A percentile compares a stretch with the other conserved stretches of the same genome.
Conservation (phyloP, 2,888 invertebrate species). For the Podabrus alpinus region DNA sequence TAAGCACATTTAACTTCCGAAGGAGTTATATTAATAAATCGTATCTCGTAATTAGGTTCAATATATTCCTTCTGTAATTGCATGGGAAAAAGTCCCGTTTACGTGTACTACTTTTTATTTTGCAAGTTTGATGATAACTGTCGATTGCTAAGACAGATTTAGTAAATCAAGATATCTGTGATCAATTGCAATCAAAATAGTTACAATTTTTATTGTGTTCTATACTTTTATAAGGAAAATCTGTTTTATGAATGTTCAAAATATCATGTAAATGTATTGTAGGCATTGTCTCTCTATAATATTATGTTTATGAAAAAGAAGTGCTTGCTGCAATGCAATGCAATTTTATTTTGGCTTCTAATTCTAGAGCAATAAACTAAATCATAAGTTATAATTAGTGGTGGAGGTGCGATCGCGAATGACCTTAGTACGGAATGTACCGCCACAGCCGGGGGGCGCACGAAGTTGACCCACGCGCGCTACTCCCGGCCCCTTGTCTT, state of each 20-base stretch:
- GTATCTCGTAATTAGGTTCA: conserved; percentile 24
- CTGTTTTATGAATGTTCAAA: neutral
- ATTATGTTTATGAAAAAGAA: neutral
- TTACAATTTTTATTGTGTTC: conserved; percentile 2
- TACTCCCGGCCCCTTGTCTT: conserved; percentile 31
- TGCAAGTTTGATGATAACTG: conserved; percentile 16
- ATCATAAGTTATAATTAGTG: conserved; percentile 42
- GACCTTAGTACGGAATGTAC: conserved; percentile 37
- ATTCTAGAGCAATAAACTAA: conserved; percentile 40
- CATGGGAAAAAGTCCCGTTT: conserved; percentile 27
- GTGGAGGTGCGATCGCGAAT: conserved; percentile 28
- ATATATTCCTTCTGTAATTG: conserved; percentile 27
- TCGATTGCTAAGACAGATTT: conserved; percentile 5
- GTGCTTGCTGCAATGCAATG: neutral
- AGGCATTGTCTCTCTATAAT: neutral
- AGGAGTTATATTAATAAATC: conserved; percentile 29
- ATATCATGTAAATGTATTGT: neutral
- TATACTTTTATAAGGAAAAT: neutral
- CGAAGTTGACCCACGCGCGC: conserved; percentile 39
- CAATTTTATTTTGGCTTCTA: conserved; percentile 8
- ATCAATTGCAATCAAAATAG: conserved; percentile 14
- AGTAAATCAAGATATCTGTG: conserved; percentile 4
- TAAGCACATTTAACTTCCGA: neutral
- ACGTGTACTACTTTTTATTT: conserved; percentile 29
- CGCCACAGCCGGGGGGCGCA: conserved; percentile 36